Percentiles rank a stretch among this genome's conserved stretches.
Evolutionary conservation across 2,113 vertebrate species (phyloP).

Genomic region (Marcusenius ussheri): DNA sequence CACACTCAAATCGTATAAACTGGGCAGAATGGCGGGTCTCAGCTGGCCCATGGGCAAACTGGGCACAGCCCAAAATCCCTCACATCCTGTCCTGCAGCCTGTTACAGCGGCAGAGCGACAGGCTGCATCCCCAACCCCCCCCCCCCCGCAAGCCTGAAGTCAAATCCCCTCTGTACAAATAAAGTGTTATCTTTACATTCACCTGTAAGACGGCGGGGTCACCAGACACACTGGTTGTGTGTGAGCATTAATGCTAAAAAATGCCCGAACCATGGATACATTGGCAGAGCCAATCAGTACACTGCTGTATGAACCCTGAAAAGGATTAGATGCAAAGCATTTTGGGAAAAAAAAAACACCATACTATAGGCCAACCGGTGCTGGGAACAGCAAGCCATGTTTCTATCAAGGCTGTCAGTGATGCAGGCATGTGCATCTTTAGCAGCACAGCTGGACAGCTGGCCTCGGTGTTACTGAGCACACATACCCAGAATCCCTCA

Average conservation of each 20-base stretch:
- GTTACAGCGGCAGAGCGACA: not conserved
- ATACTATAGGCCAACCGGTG: not conserved
- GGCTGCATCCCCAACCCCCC: not conserved
- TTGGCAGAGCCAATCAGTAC: not conserved
- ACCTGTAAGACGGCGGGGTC: not conserved
- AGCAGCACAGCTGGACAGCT: not conserved
- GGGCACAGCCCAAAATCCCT: not conserved
- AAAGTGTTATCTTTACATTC: not conserved
- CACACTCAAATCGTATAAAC: conserved; percentile 2
- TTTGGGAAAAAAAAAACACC: not conserved
- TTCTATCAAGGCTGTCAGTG: not conserved
- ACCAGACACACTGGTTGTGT: not conserved
- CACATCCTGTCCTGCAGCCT: not conserved
- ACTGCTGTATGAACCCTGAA: not conserved
- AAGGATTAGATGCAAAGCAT: not conserved
- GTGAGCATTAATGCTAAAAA: not conserved
- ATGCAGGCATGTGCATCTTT: not conserved
- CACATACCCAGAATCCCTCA: not conserved
- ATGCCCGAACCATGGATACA: not conserved
- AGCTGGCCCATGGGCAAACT: not conserved
- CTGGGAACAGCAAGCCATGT: not conserved
- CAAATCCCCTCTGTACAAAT: not conserved
- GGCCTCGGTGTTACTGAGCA: not conserved
- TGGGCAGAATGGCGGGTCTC: not conserved
- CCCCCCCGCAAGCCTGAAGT: not conserved